Evolutionary conservation across 2,113 vertebrate species (phyloP).

Genomic region (Entomyzon cyanotis): DNA sequence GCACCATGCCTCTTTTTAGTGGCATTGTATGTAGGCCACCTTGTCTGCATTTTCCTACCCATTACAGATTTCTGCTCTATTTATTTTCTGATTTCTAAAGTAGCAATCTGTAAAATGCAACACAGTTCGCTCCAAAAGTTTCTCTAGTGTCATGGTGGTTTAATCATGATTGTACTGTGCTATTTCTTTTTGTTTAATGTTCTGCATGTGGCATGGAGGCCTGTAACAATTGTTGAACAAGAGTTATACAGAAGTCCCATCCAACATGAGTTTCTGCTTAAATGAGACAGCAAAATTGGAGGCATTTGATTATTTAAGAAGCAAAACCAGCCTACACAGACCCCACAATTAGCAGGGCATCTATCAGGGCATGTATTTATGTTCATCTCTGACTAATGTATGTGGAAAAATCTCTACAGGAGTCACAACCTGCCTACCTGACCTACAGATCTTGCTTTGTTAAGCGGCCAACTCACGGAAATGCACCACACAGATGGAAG

Average conservation of each 20-base stretch:
- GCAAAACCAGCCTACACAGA: neutral
- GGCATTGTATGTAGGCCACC: neutral
- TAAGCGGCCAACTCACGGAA: neutral
- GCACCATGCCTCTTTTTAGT: neutral
- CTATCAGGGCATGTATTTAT: neutral
- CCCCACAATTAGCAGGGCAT: neutral
- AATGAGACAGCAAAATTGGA: neutral
- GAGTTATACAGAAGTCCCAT: neutral
- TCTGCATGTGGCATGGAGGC: neutral
- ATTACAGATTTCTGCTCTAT: neutral
- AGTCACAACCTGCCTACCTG: neutral
- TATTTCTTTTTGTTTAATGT: neutral
- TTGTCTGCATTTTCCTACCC: neutral
- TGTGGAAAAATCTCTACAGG: neutral
- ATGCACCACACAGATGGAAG: neutral
- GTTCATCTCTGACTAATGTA: neutral
- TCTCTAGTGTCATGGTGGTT: neutral
- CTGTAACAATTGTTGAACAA: neutral
- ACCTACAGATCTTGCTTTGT: neutral
- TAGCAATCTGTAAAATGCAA: neutral
- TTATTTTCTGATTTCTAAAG: neutral
- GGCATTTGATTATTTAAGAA: neutral
- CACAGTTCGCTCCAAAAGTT: neutral
- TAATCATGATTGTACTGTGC: neutral
- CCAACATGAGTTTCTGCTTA: neutral